Conservation (phyloP, 2,113 vertebrate species). For the Gobius niger region DNA sequence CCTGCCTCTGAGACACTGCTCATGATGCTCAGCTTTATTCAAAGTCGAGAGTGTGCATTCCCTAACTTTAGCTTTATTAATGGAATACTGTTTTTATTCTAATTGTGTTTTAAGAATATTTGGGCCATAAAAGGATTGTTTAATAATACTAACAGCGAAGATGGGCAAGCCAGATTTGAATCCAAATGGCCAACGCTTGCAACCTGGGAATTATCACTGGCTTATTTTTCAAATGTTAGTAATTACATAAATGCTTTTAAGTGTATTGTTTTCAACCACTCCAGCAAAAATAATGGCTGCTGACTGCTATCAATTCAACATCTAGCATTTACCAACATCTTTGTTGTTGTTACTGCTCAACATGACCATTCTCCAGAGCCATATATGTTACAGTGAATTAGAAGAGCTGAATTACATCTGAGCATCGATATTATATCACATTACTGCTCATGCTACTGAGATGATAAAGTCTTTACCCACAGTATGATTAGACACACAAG, state of each 20-base stretch:
- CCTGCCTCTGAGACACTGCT: conserved; percentile 47
- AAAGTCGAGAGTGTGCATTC: neutral
- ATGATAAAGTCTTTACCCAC: conserved; percentile 36
- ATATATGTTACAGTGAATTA: conserved; percentile 4
- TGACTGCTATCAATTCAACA: neutral
- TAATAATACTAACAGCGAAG: too few relatives aligned
- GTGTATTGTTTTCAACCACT: conserved; percentile 19
- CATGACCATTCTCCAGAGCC: conserved; percentile 15
- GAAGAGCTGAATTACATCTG: conserved; percentile 9
- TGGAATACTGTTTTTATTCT: too few relatives aligned
- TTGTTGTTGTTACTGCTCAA: conserved; percentile 3
- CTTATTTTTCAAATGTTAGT: too few relatives aligned
- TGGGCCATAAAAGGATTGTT: too few relatives aligned
- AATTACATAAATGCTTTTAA: too few relatives aligned
- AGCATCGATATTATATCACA: conserved; percentile 19
- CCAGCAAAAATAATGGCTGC: conserved; percentile 14
- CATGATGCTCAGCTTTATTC: conserved; percentile 53
- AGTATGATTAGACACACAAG: conserved; percentile 43
- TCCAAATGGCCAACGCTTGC: too few relatives aligned
- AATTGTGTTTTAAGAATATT: too few relatives aligned
- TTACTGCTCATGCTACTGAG: conserved; percentile 19
- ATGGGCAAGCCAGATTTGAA: too few relatives aligned
- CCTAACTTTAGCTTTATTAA: neutral
- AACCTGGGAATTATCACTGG: too few relatives aligned
- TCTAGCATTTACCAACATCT: neutral